Conservation (phyloP, 2,113 vertebrate genomes). For the Triplophysa tibetana region DNA sequence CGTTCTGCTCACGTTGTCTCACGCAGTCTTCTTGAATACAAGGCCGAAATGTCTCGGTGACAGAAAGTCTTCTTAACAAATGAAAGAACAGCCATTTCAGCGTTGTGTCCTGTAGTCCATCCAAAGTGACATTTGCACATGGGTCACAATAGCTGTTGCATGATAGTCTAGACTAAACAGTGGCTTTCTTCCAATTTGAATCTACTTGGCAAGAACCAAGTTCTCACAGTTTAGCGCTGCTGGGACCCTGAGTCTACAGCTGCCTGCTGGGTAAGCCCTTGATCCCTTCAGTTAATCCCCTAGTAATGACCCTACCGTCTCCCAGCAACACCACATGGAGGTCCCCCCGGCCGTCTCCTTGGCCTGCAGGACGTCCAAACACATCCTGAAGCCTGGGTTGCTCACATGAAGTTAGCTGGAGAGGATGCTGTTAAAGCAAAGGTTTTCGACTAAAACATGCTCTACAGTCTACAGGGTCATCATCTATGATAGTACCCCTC, state of each 20-base stretch:
- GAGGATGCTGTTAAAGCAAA: conserved; percentile 8
- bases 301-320: conserved; percentile 52
- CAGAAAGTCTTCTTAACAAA: conserved; percentile 3
- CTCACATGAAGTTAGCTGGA: neutral
- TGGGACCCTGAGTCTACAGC: conserved; percentile 42
- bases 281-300: conserved; percentile 53
- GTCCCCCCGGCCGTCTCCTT: conserved; percentile 22
- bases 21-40: neutral
- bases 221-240: conserved; percentile 49
- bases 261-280: conserved; percentile 54
- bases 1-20: neutral
- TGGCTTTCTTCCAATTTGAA: conserved; percentile 26
- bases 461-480: no score
- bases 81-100: neutral
- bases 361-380: neutral
- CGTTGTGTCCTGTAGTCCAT: neutral
- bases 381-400: conserved; percentile 29
- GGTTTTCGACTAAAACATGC: neutral
- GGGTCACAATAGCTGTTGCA: conserved; percentile 25
- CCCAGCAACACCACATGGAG: conserved; percentile 38
- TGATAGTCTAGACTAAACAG: conserved; percentile 44
- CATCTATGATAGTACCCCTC: no score
- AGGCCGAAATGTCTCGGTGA: neutral
- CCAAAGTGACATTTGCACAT: conserved; percentile 28
- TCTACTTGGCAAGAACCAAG: conserved; percentile 31